Conservation (phyloP, 2,797 vertebrate species). For the Anniella stebbinsi region DNA sequence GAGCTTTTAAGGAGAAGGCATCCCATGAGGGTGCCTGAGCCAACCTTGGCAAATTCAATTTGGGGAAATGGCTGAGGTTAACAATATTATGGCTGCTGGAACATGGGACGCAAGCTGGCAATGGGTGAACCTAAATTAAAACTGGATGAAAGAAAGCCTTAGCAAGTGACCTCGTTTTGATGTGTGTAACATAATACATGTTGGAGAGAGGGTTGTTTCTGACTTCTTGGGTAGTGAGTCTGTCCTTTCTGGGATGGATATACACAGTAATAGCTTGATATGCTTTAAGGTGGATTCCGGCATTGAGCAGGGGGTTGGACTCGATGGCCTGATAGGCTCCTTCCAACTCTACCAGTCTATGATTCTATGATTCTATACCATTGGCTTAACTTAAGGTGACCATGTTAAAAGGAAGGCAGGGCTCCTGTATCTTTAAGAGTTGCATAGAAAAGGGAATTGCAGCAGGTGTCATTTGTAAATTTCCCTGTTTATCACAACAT, state of each 20-base stretch:
- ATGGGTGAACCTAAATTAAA: conserved; percentile 14
- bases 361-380: too few relatives aligned
- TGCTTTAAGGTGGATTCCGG: too few relatives aligned
- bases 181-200: background rate
- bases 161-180: background rate
- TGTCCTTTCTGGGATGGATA: background rate
- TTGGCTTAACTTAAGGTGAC: too few relatives aligned
- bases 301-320: too few relatives aligned
- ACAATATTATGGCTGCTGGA: background rate
- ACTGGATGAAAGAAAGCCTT: background rate
- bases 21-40: background rate
- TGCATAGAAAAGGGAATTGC: too few relatives aligned
- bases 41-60: conserved; percentile 15
- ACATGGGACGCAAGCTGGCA: background rate
- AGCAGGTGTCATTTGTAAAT: too few relatives aligned
- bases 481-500: too few relatives aligned
- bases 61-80: background rate
- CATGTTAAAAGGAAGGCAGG: too few relatives aligned
- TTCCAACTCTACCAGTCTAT: too few relatives aligned
- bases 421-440: too few relatives aligned
- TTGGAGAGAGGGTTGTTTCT: background rate
- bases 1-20: conserved; percentile 20
- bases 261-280: background rate
- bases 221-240: background rate
- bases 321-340: too few relatives aligned